Evolutionary conservation across 2,113 vertebrate genomes (phyloP).

Genomic region (Cyanistes caeruleus): DNA sequence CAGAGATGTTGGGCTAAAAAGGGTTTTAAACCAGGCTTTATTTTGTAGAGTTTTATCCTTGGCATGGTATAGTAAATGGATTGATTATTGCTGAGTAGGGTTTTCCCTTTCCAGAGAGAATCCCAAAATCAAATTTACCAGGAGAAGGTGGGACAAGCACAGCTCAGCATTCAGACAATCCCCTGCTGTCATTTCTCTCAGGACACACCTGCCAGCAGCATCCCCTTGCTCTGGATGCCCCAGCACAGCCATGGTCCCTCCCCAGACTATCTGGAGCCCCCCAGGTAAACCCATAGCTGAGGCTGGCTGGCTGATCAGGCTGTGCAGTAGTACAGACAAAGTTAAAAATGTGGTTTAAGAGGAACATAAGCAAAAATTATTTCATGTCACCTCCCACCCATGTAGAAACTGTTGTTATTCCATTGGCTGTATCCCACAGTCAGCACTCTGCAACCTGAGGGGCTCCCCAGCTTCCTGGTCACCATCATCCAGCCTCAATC

Average conservation of each 20-base stretch:
- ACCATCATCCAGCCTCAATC: neutral
- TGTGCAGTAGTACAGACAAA: neutral
- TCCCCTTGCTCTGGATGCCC: neutral
- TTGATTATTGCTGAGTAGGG: constrained; percentile 30
- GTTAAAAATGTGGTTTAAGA: neutral
- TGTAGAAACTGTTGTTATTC: neutral
- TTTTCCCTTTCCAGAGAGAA: constrained; percentile 5
- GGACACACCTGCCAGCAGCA: neutral
- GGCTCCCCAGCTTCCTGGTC: neutral
- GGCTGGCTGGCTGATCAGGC: neutral
- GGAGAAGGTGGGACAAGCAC: neutral
- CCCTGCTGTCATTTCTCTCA: neutral
- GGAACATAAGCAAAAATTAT: neutral
- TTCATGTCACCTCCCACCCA: neutral
- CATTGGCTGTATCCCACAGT: neutral
- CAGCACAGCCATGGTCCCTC: neutral
- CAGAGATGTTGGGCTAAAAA: neutral
- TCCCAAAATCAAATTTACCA: constrained; percentile 38
- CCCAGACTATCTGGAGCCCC: neutral
- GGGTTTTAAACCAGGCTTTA: neutral
- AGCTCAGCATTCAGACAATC: constrained; percentile 18
- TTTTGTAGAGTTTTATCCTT: neutral
- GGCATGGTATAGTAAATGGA: neutral
- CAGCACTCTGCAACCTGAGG: neutral
- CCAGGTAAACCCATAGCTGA: neutral